phyloP scores from a whole-genome alignment of 2,888 invertebrate species.

The Hofmannophila pseudospretella region DNA sequence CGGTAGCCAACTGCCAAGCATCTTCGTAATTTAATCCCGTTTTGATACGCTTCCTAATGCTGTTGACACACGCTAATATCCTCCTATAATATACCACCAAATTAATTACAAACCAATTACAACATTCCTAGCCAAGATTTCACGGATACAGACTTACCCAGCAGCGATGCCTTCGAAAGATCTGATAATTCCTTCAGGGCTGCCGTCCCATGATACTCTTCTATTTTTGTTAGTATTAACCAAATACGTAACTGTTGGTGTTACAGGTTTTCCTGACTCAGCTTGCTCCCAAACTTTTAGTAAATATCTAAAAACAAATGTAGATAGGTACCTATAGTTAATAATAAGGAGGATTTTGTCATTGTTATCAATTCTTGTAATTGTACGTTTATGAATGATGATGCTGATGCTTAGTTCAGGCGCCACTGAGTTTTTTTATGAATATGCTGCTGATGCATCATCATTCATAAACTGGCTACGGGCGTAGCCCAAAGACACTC shows the following conservation, averaged over 20 bases:
- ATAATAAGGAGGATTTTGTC: too few species aligned
- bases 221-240: slow-evolving; percentile 23
- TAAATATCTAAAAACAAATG: slow-evolving; percentile 82
- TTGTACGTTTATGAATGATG: too few species aligned
- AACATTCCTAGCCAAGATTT: neutral
- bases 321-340: too few species aligned
- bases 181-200: slow-evolving; percentile 68
- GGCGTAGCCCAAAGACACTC: too few species aligned
- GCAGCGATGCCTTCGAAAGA: slow-evolving; percentile 80
- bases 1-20: slow-evolving; percentile 90
- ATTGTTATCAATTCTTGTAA: too few species aligned
- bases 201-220: slow-evolving; percentile 43
- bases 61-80: slow-evolving; percentile 80
- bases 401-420: too few species aligned
- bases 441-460: too few species aligned
- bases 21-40: slow-evolving; percentile 83
- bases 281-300: slow-evolving; percentile 86
- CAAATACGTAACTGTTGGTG: slow-evolving; percentile 84
- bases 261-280: slow-evolving; percentile 75
- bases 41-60: slow-evolving; percentile 79
- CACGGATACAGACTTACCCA: slow-evolving; percentile 59
- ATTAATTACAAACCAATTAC: neutral
- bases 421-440: too few species aligned
- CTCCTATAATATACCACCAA: slow-evolving; percentile 67
- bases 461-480: too few species aligned